These are phyloP conservation scores for Pterostichus niger DNA, from an alignment of 2,888 invertebrate genomes.

Conservation along the genomic window DNA sequence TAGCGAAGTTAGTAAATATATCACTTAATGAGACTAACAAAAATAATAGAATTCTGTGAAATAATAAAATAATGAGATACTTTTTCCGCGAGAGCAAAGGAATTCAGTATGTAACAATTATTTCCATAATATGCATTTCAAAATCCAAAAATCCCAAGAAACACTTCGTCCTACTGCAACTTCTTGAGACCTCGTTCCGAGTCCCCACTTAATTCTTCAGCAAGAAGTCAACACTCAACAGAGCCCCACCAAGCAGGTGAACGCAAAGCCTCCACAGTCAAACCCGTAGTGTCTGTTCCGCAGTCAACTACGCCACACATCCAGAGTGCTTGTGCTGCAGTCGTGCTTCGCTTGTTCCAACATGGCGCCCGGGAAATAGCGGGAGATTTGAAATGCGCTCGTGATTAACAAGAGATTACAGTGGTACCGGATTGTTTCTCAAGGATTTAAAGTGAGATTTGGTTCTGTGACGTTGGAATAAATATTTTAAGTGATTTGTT, in stretches of 20 bases:
- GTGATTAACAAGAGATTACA: neutral
- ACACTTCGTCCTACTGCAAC: conserved; percentile 11
- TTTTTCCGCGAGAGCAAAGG: no score
- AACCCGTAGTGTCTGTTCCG: conserved; percentile 27
- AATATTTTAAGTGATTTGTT: conserved; percentile 45
- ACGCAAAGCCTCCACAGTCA: conserved; percentile 22
- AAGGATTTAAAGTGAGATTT: conserved; percentile 36
- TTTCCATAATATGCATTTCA: neutral
- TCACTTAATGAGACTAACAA: no score
- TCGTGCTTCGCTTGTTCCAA: conserved; percentile 33
- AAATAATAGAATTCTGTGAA: no score
- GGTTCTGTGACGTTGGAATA: conserved; percentile 23
- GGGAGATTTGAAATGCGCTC: conserved; percentile 34
- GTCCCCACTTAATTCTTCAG: conserved; percentile 24
- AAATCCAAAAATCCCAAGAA: neutral
- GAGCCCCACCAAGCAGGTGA: conserved; percentile 30
- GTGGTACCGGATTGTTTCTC: neutral
- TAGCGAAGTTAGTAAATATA: no score
- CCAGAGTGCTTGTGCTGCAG: conserved; percentile 24
- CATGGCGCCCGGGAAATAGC: conserved; percentile 25
- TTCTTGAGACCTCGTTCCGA: conserved; percentile 34
- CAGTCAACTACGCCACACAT: conserved; percentile 20
- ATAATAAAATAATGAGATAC: no score
- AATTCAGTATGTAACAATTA: no score
- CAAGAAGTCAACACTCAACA: neutral